Base-by-base conservation (phyloP, 2,888 invertebrate species). In the Emesis furor region DNA sequence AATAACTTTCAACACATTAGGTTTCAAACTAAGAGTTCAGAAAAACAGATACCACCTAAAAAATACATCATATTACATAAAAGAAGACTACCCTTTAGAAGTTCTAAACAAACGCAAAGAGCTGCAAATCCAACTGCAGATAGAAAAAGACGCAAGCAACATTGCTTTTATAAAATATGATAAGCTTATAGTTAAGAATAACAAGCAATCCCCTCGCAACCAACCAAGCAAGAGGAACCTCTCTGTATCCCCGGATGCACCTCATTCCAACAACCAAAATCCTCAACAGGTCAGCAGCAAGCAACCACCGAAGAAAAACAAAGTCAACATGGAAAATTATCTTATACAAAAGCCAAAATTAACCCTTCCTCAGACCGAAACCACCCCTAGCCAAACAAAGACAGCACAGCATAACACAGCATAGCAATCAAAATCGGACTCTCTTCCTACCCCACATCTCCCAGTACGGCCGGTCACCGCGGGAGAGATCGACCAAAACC, bases 381-480 rank as follows among this genome's bases (percentile, higher is more conserved):
- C 55, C 3, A 5, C 55, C n/a, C 55, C 7, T 2, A 14, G 6
- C 55, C 55, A 55, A 55, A 3, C n/a, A n/a, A n/a, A 4, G 2
- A 55, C 55, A 55, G 0, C n/a, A n/a, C n/a, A n/a, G n/a, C 55
- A n/a, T 3, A 55, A n/a, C 14, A 55, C n/a, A 55, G 55, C 55
- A 55, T 55, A 55, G 55, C 55, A 71, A 42, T 8, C 17, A 71
- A n/a, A 24, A 3, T 24, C 8, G 42, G 69, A 17, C 69, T 39
- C 69, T 39, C 81, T 51, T 35, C 73, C 32, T 8, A 39, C 76
- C 42, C 17, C 35, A 10, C 42, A 82, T 81, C 83, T 83, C 84
- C 86, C 86, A 85, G 30, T 69, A 86, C 83, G 85, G 83, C 83
- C 46, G 88, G 88, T 87, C 87, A 86, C 87, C 86, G 87, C 74